phyloP scores from a whole-genome alignment of 1,140 invertebrate genomes.

The Achatina immaculata region DNA sequence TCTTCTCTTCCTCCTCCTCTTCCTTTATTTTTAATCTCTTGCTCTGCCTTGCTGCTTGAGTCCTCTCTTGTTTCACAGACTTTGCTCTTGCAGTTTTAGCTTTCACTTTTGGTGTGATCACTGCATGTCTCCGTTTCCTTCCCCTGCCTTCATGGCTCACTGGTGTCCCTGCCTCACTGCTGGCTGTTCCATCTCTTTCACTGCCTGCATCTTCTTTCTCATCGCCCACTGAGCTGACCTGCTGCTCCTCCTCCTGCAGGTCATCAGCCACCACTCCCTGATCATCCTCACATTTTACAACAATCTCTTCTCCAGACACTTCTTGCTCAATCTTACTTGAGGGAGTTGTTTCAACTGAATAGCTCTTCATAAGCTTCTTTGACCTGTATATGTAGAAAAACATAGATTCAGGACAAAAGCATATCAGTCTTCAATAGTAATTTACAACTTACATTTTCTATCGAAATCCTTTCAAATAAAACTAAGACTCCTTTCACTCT shows the following conservation, averaged over 20 bases:
- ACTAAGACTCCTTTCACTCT: too few relatives aligned
- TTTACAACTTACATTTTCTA: too few relatives aligned
- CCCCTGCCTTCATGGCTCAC: neutral
- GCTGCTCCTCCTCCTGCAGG: neutral
- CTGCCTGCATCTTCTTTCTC: neutral
- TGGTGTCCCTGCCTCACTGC: too few relatives aligned
- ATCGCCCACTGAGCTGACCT: neutral
- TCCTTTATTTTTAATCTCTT: slow-evolving; percentile 22
- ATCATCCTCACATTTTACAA: neutral
- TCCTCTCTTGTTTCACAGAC: neutral
- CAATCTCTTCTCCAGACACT: neutral
- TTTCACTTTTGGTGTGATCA: neutral
- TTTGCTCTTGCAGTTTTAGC: neutral
- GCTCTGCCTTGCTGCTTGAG: slow-evolving; percentile 29
- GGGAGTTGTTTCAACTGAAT: neutral
- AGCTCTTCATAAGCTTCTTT: neutral
- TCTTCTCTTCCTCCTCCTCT: slow-evolving; percentile 29
- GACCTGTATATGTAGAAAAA: too few relatives aligned
- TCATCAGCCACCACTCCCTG: neutral
- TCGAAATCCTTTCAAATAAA: too few relatives aligned
- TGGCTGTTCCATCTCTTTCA: neutral
- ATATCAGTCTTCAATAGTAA: too few relatives aligned
- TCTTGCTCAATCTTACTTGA: neutral
- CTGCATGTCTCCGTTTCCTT: neutral
- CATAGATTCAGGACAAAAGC: too few relatives aligned